Conservation (phyloP, 2,113 vertebrate species). For the Calidris pygmaea region DNA sequence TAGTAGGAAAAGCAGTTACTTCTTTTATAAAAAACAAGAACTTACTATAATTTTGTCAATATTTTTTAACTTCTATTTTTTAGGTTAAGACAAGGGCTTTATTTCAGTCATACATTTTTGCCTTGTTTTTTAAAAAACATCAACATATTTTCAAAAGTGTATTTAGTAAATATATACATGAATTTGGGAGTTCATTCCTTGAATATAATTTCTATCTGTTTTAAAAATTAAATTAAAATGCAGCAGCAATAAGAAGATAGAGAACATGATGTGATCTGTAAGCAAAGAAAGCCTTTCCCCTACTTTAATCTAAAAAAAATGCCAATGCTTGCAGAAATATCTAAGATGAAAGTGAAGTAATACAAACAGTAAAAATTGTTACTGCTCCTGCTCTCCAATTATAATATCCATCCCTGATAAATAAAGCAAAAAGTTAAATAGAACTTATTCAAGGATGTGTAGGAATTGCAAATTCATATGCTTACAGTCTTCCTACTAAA, state of each 20-base stretch:
- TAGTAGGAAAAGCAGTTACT: background rate
- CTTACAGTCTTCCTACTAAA: background rate
- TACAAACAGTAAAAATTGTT: background rate
- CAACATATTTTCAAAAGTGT: background rate
- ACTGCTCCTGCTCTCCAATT: background rate
- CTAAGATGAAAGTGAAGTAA: background rate
- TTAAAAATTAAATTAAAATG: background rate
- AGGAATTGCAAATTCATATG: background rate
- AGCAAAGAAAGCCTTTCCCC: background rate
- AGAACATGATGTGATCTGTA: background rate
- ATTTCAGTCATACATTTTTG: background rate
- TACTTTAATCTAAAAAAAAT: background rate
- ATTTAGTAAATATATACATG: background rate
- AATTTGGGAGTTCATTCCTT: background rate
- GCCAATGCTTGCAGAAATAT: background rate
- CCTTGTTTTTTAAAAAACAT: background rate
- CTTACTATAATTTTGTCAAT: background rate
- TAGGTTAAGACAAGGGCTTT: background rate
- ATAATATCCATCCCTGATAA: background rate
- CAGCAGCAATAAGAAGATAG: background rate
- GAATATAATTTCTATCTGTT: background rate
- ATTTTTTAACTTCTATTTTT: background rate
- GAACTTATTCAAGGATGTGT: background rate
- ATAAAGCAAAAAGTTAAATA: background rate
- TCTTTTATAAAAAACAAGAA: background rate